These are phyloP conservation scores for Catharus minimus DNA, from an alignment of 2,113 vertebrate species.

Conservation along the genomic window DNA sequence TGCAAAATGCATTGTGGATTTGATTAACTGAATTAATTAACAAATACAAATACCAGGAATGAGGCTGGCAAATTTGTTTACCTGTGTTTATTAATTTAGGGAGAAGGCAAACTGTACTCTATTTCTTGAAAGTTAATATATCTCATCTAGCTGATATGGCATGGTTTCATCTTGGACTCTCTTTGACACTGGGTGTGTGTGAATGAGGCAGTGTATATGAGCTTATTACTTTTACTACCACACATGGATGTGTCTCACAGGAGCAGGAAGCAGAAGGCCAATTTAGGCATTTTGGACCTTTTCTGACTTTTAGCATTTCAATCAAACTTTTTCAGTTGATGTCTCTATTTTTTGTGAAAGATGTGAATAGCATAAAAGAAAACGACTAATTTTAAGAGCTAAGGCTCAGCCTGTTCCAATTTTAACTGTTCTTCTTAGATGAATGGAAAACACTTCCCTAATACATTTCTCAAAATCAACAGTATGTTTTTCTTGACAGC, in stretches of 20 bases:
- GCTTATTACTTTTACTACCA: neutral
- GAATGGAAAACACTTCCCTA: neutral
- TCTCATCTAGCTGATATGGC: neutral
- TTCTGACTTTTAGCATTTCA: neutral
- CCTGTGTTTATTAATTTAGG: conserved; percentile 6
- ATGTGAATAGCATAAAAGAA: neutral
- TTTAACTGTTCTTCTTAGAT: neutral
- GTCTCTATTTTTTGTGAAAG: neutral
- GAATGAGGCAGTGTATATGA: neutral
- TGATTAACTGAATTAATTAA: conserved; percentile 21
- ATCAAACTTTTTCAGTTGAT: neutral
- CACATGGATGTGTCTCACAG: neutral
- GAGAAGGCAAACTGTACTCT: neutral
- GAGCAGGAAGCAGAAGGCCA: neutral
- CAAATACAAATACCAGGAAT: neutral
- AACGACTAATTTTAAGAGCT: neutral
- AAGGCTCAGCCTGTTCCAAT: neutral
- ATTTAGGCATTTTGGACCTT: neutral
- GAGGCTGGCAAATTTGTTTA: conserved; percentile 10
- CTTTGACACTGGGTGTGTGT: too few species aligned
- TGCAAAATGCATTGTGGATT: neutral
- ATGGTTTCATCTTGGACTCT: neutral
- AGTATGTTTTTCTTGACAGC: neutral
- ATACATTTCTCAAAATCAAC: neutral
- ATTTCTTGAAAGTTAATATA: neutral